Base-by-base conservation (phyloP, 2,888 invertebrate species). In the Philonicus albiceps region DNA sequence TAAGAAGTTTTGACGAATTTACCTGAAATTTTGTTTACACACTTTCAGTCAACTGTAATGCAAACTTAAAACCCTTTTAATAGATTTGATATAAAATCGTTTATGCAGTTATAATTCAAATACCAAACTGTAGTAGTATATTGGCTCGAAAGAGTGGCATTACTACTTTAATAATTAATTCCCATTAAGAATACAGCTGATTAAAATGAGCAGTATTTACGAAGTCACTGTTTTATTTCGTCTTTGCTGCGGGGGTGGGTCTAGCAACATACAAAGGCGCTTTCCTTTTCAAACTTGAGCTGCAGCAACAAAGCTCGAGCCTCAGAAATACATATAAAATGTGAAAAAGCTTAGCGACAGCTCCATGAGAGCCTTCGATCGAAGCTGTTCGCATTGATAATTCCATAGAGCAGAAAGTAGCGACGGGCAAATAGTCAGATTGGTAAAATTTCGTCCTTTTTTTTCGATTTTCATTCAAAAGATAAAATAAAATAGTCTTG, bases 281-380 rank as follows among this genome's bases (percentile, higher is more conserved):
- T 74, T 74, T 74, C 53, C 30, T 53, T 27, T 40, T 16, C 16
- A 19, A 49, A 53, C 43, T 40, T 34, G n/a, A 1, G 34, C n/a
- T 37, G 37, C 64, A 83, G 64, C 64, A 64, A 64, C 64, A 83
- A 83, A 83, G 83, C 83, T 83, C 27, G n/a, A 16, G 19, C 19
- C 64, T 19, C 11, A 22, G 83, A 64, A 83, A 34, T 49, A 80
- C 80, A 80, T 80, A 80, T 49, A 80, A 53, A 64, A 80, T 30
- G 80, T 49, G 80, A 80, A 80, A 49, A 80, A 80, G 80, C 80
- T 80, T 49, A 22, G 11, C 72, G 5, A 3, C 64, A 34, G 34
- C 34, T 83, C 64, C 37, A 40, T 64, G 55, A 64, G 83, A 83
- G 64, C 83, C 37, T 83, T 83, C 64, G 83, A 83, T 83, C 83